Evolutionary conservation across 1,140 invertebrate genomes (phyloP), one percentile per base, ranked within the genome.

Genomic region (Leptonema lineaticorne): DNA sequence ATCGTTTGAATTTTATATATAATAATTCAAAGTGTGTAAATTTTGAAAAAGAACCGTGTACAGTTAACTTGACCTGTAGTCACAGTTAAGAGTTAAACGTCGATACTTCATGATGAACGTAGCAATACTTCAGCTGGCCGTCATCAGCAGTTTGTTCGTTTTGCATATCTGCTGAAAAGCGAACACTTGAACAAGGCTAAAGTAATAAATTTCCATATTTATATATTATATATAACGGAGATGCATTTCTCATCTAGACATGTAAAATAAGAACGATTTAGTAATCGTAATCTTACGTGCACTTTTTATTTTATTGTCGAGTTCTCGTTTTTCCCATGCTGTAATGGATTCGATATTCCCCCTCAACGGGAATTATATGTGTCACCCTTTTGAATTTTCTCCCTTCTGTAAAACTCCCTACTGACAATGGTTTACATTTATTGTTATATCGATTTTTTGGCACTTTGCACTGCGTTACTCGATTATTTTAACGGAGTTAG

Each of bases 361-460:
- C 50, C 24, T 53, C 27, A 53, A 53, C 50, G n/a, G n/a, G n/a
- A n/a, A n/a, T n/a, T n/a, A n/a, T n/a, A n/a, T 26, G 50, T 14
- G 50, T 24, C 50, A 53, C 50, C 50, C 50, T 14, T 26, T 24
- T 24, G 22, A 53, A 53, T 53, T 8, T 24, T 26, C 50, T 53
- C 50, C 50, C 50, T 53, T 24, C 22, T 20, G 50, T 7, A 18
- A 53, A 53, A 22, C 27, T 4, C 22, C 27, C 22, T 53, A 20
- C 50, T 24, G 4, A 53, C 20, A 53, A 53, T 53, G 22, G 50
- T 24, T 26, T 53, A 22, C 50, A 53, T 53, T 53, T 53, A 24
- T 53, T 26, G 50, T 53, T n/a, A 53, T 53, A 53, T 53, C 50
- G 50, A 53, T 53, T 53, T 53, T n/a, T 53, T 1, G 20, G 22